A percentile compares a stretch with the other conserved stretches of the same genome.
Conservation (phyloP, 1,140 invertebrate genomes). For the Reticulitermes speratus region DNA sequence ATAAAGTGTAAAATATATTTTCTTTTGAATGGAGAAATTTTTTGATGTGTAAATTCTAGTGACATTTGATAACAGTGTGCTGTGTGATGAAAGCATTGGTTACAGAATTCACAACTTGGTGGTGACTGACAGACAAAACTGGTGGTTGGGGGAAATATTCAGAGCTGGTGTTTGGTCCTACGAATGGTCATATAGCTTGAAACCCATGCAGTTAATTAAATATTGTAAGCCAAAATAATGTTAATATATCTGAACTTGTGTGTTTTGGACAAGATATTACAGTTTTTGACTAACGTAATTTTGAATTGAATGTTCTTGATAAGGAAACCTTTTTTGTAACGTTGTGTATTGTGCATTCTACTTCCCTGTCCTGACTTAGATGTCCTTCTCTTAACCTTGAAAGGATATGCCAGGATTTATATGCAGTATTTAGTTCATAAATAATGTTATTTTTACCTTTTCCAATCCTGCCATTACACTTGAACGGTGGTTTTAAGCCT, state of each 20-base stretch:
- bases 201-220: neutral
- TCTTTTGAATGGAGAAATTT: neutral
- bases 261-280: neutral
- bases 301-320: neutral
- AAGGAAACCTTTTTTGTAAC: constrained; percentile 4
- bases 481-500: no score
- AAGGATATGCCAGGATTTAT: neutral
- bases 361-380: neutral
- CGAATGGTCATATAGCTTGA: neutral
- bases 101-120: neutral
- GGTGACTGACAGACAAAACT: neutral
- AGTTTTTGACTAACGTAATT: neutral
- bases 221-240: neutral
- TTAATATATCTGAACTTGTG: constrained; percentile 17
- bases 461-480: no score
- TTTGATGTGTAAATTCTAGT: neutral
- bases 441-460: neutral
- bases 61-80: neutral
- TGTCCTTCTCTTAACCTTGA: neutral
- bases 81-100: neutral
- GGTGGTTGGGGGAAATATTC: neutral
- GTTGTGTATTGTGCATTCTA: neutral
- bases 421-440: neutral
- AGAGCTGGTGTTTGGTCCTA: neutral
- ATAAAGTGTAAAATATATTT: neutral